Percentiles rank a stretch among this genome's conserved stretches.
Evolutionary conservation across 2,113 vertebrate genomes (phyloP).

Genomic region (Peromyscus polionotus): DNA sequence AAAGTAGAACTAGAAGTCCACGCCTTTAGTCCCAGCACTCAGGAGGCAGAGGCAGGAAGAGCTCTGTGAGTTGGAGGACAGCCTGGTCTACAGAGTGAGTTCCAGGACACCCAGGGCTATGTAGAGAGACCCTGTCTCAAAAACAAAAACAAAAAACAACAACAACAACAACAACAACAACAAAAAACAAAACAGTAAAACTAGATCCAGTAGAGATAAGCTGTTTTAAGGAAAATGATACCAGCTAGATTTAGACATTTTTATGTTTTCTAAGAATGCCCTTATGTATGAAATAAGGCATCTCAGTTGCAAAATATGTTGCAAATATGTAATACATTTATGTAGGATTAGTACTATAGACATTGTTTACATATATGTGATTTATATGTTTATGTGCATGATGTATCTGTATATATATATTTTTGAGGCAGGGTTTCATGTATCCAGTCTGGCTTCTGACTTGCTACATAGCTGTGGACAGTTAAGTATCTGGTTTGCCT

Average conservation of each 20-base stretch:
- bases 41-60: not conserved
- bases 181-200: not conserved
- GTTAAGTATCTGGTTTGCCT: not conserved
- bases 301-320: conserved; percentile 23
- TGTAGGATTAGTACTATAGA: not conserved
- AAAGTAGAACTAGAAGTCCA: not conserved
- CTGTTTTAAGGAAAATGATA: conserved; percentile 11
- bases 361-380: not conserved
- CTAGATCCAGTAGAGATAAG: not conserved
- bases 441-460: not conserved
- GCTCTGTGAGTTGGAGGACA: not conserved
- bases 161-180: no score
- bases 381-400: not conserved
- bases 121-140: not conserved
- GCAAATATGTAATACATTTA: not conserved
- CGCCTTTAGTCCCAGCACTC: not conserved
- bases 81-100: not conserved
- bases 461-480: not conserved
- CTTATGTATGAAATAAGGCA: conserved; percentile 30
- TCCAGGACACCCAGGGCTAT: not conserved
- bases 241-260: not conserved
- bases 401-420: not conserved
- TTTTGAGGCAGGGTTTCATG: not conserved
- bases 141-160: no score
- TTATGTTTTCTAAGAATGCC: conserved; percentile 5